A percentile compares a stretch with the other conserved stretches of the same genome.
phyloP scores from a whole-genome alignment of 2,113 vertebrate species.

The human region GRCh38 chr11:9015001-9015500 shows the following conservation, averaged over 20 bases:
- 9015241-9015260: conserved; percentile 19
- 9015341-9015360: not conserved
- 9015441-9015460: not conserved
- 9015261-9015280: not conserved
- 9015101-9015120: not conserved
- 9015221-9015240: not conserved
- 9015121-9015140: conserved; percentile 26
- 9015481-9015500: not conserved
- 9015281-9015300: not conserved
- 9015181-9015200: not conserved
- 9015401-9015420: not conserved
- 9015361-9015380: not conserved
- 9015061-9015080: not conserved
- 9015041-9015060: not conserved
- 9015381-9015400: not conserved
- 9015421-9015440: not conserved
- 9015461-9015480: not conserved
- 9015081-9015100: not conserved
- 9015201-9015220: conserved; percentile 20
- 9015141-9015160: not conserved
- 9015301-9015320: not conserved
- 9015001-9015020: not conserved
- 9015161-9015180: not conserved
- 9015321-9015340: not conserved
- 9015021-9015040: not conserved